A percentile compares a stretch with the other conserved stretches of the same genome.
These are phyloP conservation scores for Donacobius atricapilla DNA, from an alignment of 2,113 vertebrate species.

Conservation along the genomic window DNA sequence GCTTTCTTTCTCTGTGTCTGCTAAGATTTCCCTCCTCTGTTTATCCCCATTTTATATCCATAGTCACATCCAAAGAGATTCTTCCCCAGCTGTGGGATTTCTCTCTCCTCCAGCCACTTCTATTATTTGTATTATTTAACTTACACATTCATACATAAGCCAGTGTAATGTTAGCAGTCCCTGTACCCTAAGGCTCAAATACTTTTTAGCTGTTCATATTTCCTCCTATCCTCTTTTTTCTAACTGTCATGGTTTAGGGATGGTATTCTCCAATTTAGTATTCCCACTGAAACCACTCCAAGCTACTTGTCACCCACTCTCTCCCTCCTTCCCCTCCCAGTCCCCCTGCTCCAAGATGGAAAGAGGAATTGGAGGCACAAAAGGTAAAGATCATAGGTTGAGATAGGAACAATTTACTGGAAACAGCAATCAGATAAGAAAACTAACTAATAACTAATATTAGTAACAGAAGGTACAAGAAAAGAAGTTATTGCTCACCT, in stretches of 20 bases:
- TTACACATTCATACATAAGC: neutral
- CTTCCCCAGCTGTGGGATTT: neutral
- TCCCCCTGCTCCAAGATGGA: neutral
- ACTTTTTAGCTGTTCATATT: neutral
- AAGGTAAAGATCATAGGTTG: neutral
- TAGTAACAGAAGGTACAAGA: neutral
- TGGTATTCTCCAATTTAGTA: neutral
- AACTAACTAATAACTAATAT: neutral
- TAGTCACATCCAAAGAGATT: neutral
- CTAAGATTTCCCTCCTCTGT: neutral
- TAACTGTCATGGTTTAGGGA: neutral
- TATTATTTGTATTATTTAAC: neutral
- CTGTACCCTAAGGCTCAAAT: neutral
- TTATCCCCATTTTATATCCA: neutral
- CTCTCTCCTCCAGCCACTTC: neutral
- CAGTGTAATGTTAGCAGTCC: neutral
- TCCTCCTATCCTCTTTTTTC: neutral
- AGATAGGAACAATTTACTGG: neutral
- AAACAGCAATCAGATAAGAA: neutral
- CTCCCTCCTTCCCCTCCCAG: neutral
- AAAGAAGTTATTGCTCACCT: neutral
- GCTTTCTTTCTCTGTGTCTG: neutral
- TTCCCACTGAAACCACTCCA: neutral
- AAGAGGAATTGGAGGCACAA: neutral
- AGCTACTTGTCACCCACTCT: neutral